A percentile compares a stretch with the other conserved stretches of the same genome.
Evolutionary conservation across 2,113 vertebrate species (phyloP).

Genomic region (Gobius niger): DNA sequence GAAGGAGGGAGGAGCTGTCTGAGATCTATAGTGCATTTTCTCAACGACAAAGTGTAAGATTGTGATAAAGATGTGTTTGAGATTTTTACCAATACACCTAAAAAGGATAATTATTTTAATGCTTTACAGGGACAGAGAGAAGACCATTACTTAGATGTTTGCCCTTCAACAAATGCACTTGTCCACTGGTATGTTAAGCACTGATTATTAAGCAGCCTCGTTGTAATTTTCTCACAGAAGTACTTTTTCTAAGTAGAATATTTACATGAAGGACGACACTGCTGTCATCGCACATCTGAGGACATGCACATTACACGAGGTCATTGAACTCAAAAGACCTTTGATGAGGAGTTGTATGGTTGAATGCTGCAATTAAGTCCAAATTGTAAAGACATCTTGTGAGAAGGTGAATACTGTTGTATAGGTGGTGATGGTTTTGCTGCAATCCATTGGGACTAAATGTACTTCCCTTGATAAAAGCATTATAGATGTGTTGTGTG

Average conservation of each 20-base stretch:
- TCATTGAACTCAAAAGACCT: not conserved
- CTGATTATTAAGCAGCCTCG: not conserved
- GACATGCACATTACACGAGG: not conserved
- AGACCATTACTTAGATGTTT: not conserved
- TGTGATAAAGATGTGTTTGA: too few species aligned
- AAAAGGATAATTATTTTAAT: too few species aligned
- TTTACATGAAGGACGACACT: not conserved
- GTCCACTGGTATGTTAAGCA: not conserved
- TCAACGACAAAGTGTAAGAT: too few species aligned
- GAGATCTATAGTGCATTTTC: too few species aligned
- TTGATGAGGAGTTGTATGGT: not conserved
- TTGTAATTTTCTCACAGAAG: not conserved
- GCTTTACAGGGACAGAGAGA: too few species aligned
- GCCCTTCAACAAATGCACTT: not conserved
- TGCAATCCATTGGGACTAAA: constrained; percentile 61
- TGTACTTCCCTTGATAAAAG: constrained; percentile 63
- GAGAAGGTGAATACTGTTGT: constrained; percentile 36
- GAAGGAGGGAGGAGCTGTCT: too few species aligned
- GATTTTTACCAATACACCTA: too few species aligned
- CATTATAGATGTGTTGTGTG: constrained; percentile 58
- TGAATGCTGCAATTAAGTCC: not conserved
- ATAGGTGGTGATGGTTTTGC: constrained; percentile 44
- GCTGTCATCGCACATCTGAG: not conserved
- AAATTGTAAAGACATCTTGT: constrained; percentile 21
- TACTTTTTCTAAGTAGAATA: not conserved